Conservation (phyloP, 2,797 vertebrate genomes). For the Enteromius trimaculatus region DNA sequence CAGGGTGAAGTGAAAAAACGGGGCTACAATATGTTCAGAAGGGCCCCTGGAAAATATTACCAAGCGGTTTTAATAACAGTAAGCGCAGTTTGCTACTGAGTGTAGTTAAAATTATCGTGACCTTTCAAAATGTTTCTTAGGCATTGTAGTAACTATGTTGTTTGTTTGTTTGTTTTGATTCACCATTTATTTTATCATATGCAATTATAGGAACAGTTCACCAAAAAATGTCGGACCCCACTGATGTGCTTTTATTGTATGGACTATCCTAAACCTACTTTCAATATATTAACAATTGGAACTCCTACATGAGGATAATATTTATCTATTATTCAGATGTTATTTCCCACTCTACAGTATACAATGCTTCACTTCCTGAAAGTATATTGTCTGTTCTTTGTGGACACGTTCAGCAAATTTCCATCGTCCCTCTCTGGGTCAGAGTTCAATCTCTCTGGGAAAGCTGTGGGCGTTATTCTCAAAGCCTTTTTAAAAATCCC, state of each 20-base stretch:
- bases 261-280: neutral
- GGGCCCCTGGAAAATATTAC: constrained; percentile 81
- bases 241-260: neutral
- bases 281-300: neutral
- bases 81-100: constrained; percentile 67
- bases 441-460: constrained; percentile 80
- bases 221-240: neutral
- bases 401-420: constrained; percentile 63
- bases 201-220: constrained; percentile 9
- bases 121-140: constrained; percentile 60
- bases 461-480: constrained; percentile 80
- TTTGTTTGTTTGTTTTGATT: constrained; percentile 1
- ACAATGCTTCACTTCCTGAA: constrained; percentile 18
- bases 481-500: constrained; percentile 76
- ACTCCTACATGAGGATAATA: neutral
- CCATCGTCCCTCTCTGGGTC: constrained; percentile 68
- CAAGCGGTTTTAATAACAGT: constrained; percentile 71
- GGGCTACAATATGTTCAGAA: constrained; percentile 74
- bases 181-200: neutral
- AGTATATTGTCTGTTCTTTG: constrained; percentile 21
- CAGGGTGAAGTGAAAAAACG: constrained; percentile 68
- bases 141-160: neutral
- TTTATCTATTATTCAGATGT: neutral
- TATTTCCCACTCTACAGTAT: neutral
- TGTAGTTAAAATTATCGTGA: constrained; percentile 68